Conservation (phyloP, 2,113 vertebrate genomes). For the Rousettus leschenaultii region DNA sequence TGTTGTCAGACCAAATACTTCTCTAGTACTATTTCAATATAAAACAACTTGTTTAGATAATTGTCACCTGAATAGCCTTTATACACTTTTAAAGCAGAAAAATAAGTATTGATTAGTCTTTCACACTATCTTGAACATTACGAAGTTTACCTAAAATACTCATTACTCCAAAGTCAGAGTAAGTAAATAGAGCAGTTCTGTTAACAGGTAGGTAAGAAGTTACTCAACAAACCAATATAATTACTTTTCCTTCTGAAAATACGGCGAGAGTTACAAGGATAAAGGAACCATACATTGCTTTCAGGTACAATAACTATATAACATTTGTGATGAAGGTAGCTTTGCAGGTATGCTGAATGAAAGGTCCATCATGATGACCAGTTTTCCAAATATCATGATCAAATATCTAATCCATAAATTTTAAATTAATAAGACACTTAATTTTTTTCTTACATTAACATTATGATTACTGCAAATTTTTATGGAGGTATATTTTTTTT, state of each 20-base stretch:
- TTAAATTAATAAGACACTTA: slow-evolving; percentile 35
- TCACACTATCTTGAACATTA: slow-evolving; percentile 26
- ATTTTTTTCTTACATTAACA: background rate
- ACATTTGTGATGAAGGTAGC: background rate
- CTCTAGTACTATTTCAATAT: slow-evolving; percentile 11
- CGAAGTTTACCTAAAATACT: slow-evolving; percentile 52
- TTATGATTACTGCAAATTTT: background rate
- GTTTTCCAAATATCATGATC: background rate
- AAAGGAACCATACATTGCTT: background rate
- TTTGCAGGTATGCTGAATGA: background rate
- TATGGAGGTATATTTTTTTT: background rate
- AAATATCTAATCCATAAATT: slow-evolving; percentile 23
- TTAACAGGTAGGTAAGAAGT: slow-evolving; percentile 17
- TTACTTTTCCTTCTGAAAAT: slow-evolving; percentile 52
- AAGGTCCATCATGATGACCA: background rate
- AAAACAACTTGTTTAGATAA: slow-evolving; percentile 37
- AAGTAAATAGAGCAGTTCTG: slow-evolving; percentile 39
- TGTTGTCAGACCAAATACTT: slow-evolving; percentile 17
- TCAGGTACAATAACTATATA: background rate
- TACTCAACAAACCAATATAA: slow-evolving; percentile 50
- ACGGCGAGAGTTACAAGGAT: background rate
- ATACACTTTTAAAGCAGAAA: slow-evolving; percentile 31
- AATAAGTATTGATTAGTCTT: slow-evolving; percentile 31
- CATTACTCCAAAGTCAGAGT: slow-evolving; percentile 29
- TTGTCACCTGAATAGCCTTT: slow-evolving; percentile 20